Conservation (phyloP, 2,797 vertebrate genomes). For the Gadopsis bispinosus region DNA sequence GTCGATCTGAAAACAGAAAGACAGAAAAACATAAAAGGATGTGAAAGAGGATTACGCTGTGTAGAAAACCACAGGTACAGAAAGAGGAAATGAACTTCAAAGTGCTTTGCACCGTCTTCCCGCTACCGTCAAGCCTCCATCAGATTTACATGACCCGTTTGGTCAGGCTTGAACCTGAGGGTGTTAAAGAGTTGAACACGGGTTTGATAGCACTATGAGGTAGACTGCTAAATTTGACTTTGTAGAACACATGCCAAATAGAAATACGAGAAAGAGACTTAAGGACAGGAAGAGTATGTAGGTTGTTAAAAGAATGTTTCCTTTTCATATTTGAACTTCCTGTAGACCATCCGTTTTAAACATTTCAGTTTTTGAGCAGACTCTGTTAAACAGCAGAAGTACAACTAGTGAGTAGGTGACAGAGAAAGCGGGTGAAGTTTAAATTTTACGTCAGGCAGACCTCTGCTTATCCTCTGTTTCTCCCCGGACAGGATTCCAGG, state of each 20-base stretch:
- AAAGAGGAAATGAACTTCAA: conserved; percentile 54
- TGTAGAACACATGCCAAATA: conserved; percentile 6
- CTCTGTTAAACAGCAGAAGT: conserved; percentile 3
- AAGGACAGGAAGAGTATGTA: not conserved
- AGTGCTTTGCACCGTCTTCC: not conserved
- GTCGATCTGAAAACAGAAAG: not conserved
- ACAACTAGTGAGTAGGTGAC: not conserved
- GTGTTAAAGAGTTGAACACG: conserved; percentile 34
- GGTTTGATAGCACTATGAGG: conserved; percentile 34
- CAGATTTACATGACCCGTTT: conserved; percentile 40
- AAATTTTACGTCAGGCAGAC: conserved; percentile 63
- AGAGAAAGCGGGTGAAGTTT: conserved; percentile 1
- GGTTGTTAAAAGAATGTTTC: conserved; percentile 3
- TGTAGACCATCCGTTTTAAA: not conserved
- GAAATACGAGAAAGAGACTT: conserved; percentile 17
- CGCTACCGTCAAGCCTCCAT: conserved; percentile 13
- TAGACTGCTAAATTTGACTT: conserved; percentile 2
- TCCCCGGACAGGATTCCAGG: conserved; percentile 91
- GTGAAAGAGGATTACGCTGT: not conserved
- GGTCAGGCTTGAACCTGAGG: conserved; percentile 20
- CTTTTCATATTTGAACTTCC: conserved; percentile 42
- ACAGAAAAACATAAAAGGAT: conserved; percentile 3
- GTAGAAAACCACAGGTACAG: conserved; percentile 36
- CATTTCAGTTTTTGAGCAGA: conserved; percentile 3
- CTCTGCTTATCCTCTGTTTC: conserved; percentile 89